These are phyloP conservation scores for Mantis religiosa DNA, from an alignment of 2,888 invertebrate genomes.

Conservation along the genomic window DNA sequence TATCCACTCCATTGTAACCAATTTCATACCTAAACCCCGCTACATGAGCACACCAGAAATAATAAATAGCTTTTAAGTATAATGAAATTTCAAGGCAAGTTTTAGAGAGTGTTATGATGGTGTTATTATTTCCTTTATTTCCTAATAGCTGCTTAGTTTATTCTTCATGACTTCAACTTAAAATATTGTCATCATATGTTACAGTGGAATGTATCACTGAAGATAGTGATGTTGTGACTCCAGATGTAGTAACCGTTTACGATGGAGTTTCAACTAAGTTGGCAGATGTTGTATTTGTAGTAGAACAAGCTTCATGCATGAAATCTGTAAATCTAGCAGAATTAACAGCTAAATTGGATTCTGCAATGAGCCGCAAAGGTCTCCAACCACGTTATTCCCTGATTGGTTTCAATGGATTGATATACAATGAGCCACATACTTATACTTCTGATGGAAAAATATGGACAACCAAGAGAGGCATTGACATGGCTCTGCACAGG, in stretches of 20 bases:
- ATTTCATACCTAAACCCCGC: too few species aligned
- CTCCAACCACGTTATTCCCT: slow-evolving; percentile 45
- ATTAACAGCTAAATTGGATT: slow-evolving; percentile 34
- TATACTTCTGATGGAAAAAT: slow-evolving; percentile 42
- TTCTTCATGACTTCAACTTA: not conserved
- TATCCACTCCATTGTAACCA: too few species aligned
- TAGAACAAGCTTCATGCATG: slow-evolving; percentile 45
- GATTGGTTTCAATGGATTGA: slow-evolving; percentile 44
- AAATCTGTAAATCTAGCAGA: slow-evolving; percentile 34
- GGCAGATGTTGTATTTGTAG: slow-evolving; percentile 49
- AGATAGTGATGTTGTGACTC: slow-evolving; percentile 37
- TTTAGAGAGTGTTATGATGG: too few species aligned
- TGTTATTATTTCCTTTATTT: too few species aligned
- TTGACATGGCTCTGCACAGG: slow-evolving; percentile 32
- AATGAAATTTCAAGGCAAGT: too few species aligned
- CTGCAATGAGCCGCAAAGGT: slow-evolving; percentile 36
- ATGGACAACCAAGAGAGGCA: slow-evolving; percentile 33
- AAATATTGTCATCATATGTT: not conserved
- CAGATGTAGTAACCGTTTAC: slow-evolving; percentile 38
- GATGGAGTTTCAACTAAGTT: slow-evolving; percentile 38
- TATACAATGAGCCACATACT: slow-evolving; percentile 39
- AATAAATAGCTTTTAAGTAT: too few species aligned
- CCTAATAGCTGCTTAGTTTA: too few species aligned
- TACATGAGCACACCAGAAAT: too few species aligned
- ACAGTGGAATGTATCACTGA: slow-evolving; percentile 39